These are phyloP conservation scores for Saxidomus purpurata DNA, from an alignment of 1,140 invertebrate genomes.

Conservation along the genomic window DNA sequence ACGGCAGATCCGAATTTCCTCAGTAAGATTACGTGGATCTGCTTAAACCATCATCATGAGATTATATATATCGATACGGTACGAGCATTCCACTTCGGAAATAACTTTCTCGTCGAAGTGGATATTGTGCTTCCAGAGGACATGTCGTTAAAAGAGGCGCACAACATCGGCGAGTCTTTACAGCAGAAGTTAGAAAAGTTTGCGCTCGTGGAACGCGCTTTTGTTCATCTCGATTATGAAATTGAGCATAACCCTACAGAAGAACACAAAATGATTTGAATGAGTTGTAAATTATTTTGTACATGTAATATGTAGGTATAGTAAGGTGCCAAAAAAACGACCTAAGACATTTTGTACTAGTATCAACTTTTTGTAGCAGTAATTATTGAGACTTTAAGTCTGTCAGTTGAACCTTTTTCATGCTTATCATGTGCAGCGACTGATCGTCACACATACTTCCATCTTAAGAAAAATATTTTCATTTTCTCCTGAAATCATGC, in stretches of 20 bases:
- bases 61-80: conserved; percentile 86
- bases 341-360: no score
- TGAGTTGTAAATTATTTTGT: no score
- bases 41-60: conserved; percentile 84
- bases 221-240: conserved; percentile 88
- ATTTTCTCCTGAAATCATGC: no score
- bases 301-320: no score
- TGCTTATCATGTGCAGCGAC: no score
- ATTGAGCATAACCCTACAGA: conserved; percentile 81
- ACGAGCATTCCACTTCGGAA: conserved; percentile 87
- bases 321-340: no score
- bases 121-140: conserved; percentile 86
- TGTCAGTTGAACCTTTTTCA: no score
- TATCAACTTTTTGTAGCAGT: no score
- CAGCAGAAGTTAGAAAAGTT: conserved; percentile 87
- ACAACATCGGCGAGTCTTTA: conserved; percentile 87
- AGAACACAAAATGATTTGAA: conserved; percentile 84
- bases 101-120: conserved; percentile 86
- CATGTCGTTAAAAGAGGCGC: conserved; percentile 86
- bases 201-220: conserved; percentile 87
- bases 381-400: no score
- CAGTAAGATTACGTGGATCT: conserved; percentile 85
- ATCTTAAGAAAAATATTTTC: no score
- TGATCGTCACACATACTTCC: no score
- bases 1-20: conserved; percentile 85